Evolutionary conservation across 2,888 invertebrate species (phyloP), one percentile per base, ranked within the genome.

Genomic region (Alentia gelatinosa): DNA sequence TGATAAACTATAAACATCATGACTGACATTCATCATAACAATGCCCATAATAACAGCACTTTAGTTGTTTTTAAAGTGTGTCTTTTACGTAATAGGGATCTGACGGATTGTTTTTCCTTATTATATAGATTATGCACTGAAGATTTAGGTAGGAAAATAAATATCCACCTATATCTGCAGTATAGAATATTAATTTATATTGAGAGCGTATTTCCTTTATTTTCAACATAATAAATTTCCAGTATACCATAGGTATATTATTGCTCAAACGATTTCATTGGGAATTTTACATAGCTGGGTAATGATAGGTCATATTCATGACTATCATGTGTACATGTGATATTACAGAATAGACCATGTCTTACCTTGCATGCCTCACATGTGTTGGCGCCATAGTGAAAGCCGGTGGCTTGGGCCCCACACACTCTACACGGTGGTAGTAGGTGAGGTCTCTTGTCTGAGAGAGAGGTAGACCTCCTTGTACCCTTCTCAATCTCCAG

Each of bases 311-410:
- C 47, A 47, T 19, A 47, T 7, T 12, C 7, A 19, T 47, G 47
- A 47, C 9, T 12, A 47, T 47, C 19, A 7, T 12, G 47, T 12
- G 19, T 12, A 47, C 7, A 12, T 47, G 47, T 47, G 47, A 47
- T 47, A 47, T 12, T 47, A 12, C 19, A n/a, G 26, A 68, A 68
- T 15, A 26, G 68, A 7, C 15, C 5, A 19, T 26, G 12, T 4
- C 93, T 93, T 68, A 93, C 94, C 92, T 94, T 94, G 90, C 94
- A 94, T 23, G 94, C 93, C 79, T 94, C 94, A 83, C 94, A 94
- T 0, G 94, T 94, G 91, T 93, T 93, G 0, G 92, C 93, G 0
- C 94, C 94, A 74, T 94, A 94, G 84, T 94, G 94, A 68, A 93
- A 93, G 12, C 94, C 94, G 0, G 93, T 93, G 12, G 93, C 93